Evolutionary conservation across 2,888 invertebrate genomes (phyloP).

Genomic region (Temnothorax unifasciatus): DNA sequence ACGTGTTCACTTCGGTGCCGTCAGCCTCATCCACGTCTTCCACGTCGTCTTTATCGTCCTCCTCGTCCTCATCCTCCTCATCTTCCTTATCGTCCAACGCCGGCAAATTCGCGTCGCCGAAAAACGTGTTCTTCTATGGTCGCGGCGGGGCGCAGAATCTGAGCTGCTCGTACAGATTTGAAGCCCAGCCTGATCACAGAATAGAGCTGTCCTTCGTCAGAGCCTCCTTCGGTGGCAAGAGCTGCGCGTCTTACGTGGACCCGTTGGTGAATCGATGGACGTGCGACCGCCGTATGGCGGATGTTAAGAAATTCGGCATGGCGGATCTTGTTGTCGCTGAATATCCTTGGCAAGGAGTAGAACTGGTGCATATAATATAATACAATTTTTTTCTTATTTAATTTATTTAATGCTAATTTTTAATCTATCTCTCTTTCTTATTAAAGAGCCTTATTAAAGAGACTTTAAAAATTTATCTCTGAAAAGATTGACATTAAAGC

Average conservation of each 20-base stretch:
- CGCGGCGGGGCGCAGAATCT: constrained; percentile 93
- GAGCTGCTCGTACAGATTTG: constrained; percentile 92
- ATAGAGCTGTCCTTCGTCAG: constrained; percentile 91
- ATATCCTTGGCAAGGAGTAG: constrained; percentile 87
- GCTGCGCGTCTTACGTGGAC: constrained; percentile 90
- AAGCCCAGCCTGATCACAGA: constrained; percentile 90
- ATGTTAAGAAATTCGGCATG: constrained; percentile 67
- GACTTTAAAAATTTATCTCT: background rate
- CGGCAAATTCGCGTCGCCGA: constrained; percentile 91
- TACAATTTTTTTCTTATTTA: background rate
- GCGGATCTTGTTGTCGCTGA: constrained; percentile 81
- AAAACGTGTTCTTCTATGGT: constrained; percentile 94
- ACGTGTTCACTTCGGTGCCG: constrained; percentile 82
- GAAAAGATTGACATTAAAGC: background rate
- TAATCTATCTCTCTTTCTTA: background rate
- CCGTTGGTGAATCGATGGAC: constrained; percentile 90
- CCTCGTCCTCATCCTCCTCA: constrained; percentile 57
- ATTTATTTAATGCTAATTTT: background rate
- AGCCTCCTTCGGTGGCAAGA: constrained; percentile 90
- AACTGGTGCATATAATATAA: constrained; percentile 86
- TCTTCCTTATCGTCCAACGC: constrained; percentile 75
- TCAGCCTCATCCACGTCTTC: constrained; percentile 76
- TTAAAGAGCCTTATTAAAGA: background rate
- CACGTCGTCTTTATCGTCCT: constrained; percentile 62
- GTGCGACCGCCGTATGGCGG: constrained; percentile 87